A percentile compares a stretch with the other conserved stretches of the same genome.
phyloP scores from a whole-genome alignment of 2,113 vertebrate species.

The Lagenorhynchus albirostris region DNA sequence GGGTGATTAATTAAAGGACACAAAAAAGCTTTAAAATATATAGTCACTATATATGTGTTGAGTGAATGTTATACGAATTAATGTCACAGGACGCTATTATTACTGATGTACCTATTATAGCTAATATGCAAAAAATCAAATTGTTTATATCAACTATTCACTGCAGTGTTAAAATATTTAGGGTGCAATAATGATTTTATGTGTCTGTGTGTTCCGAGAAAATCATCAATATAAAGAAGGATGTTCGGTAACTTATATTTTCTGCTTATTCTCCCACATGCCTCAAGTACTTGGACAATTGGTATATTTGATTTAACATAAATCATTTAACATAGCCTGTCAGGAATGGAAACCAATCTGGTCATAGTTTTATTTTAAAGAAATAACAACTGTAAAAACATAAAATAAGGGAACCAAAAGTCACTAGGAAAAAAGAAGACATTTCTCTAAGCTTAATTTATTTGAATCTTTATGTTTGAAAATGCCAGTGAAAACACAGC shows the following conservation, averaged over 20 bases:
- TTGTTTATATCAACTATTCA: background rate
- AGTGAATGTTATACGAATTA: background rate
- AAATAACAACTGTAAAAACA: background rate
- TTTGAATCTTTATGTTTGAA: background rate
- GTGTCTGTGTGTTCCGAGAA: background rate
- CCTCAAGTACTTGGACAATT: background rate
- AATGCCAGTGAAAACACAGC: background rate
- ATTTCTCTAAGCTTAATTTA: background rate
- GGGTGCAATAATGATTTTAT: background rate
- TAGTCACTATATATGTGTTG: background rate
- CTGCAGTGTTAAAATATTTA: background rate
- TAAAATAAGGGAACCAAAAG: background rate
- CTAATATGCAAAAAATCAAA: background rate
- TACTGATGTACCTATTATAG: background rate
- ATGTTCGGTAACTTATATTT: background rate
- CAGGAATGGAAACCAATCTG: background rate
- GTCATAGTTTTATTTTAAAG: background rate
- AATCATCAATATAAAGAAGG: background rate
- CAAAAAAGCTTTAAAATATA: background rate
- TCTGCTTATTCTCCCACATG: background rate
- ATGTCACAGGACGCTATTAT: background rate
- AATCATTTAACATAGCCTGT: background rate
- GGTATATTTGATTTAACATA: background rate
- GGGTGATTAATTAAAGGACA: background rate
- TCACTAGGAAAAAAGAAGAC: background rate